Evolutionary conservation across 2,113 vertebrate genomes (phyloP), one percentile per base, ranked within the genome.

Genomic region (Thunnus thynnus): DNA sequence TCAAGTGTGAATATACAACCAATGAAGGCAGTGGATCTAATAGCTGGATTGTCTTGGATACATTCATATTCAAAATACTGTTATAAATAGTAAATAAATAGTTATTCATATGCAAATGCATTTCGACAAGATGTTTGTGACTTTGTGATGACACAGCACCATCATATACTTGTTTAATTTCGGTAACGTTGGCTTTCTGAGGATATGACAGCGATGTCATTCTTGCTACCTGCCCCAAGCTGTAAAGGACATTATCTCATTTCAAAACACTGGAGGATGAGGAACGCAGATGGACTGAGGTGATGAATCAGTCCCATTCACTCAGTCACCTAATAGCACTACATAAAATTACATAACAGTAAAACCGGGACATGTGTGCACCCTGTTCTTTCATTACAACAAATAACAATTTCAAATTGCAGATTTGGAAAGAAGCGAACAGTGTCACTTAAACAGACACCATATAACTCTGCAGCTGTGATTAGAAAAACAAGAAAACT

Each of bases 271-370:
- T 25, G 72, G 50, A 63, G 83, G 76, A 94, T 92, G 90, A 91
- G 86, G 87, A 92, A 91, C 83, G n/a, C 91, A 94, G 90, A 91
- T 92, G 93, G 86, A 51, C 80, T 6, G 60, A 70, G 68, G 81
- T 83, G 86, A 85, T 86, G 86, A 92, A 90, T 88, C 71, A 69
- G 65, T 47, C 46, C 71, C 76, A 76, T 91, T 90, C 83, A 85
- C 76, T 83, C 67, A 71, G 88, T 85, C 86, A 87, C 80, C 86
- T 76, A 91, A 91, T 83, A 85, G 87, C 77, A 4, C 41, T 60
- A 66, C 84, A 88, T 88, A 88, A 88, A 88, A 85, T 85, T 88
- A 58, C 84, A 78, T 88, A 87, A 88, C 66, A 77, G 81, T 41
- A 80, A 78, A 88, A 88, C 52, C 55, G 74, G 92, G 85, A 87